Percentiles rank a stretch among this genome's conserved stretches.
These are phyloP conservation scores for Proctacanthus coquilletti DNA, from an alignment of 1,140 invertebrate genomes.

Conservation along the genomic window DNA sequence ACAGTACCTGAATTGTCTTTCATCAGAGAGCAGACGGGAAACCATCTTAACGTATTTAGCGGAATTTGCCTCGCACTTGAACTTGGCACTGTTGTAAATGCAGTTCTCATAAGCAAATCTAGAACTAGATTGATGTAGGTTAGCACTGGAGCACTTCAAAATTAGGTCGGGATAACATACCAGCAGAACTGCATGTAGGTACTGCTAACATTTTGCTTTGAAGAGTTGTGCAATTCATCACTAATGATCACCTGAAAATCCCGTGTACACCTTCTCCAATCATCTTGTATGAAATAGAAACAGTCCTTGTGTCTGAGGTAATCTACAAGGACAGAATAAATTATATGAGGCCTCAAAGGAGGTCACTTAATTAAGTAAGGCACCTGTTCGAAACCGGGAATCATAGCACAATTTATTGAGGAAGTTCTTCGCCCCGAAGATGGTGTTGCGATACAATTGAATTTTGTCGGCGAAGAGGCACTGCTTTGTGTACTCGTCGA, in stretches of 20 bases:
- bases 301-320: constrained; percentile 27
- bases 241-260: constrained; percentile 22
- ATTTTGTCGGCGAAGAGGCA: constrained; percentile 19
- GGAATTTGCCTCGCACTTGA: constrained; percentile 26
- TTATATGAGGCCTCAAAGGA: too few species aligned
- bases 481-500: constrained; percentile 20
- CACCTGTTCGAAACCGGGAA: constrained; percentile 21
- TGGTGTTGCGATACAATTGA: constrained; percentile 18
- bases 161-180: too few species aligned
- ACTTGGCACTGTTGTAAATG: constrained; percentile 26
- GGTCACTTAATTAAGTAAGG: too few species aligned
- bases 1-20: constrained; percentile 25
- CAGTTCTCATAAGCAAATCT: constrained; percentile 26
- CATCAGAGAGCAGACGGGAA: constrained; percentile 26
- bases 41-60: constrained; percentile 24
- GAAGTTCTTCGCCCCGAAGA: constrained; percentile 21
- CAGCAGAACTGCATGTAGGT: constrained; percentile 28
- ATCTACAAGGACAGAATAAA: constrained; percentile 12
- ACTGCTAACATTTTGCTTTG: constrained; percentile 16
- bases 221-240: constrained; percentile 16
- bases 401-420: constrained; percentile 24
- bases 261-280: constrained; percentile 21
- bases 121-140: too few species aligned
- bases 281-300: constrained; percentile 21
- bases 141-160: too few species aligned